Base-by-base conservation (phyloP, 2,888 invertebrate species). In the Dichetophora obliterata region DNA sequence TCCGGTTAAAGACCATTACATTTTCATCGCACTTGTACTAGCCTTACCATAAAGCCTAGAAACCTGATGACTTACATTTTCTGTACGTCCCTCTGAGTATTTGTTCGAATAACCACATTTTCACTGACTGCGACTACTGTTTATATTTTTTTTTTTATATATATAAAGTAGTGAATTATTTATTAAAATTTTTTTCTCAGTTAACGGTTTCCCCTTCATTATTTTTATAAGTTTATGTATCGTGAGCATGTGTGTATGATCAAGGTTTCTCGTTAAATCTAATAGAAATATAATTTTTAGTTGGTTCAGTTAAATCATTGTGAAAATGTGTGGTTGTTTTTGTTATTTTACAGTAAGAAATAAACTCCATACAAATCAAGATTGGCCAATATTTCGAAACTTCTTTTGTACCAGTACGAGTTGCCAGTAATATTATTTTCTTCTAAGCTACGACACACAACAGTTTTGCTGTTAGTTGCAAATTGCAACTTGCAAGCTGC, bases 401-500 rank as follows among this genome's bases (percentile, higher is more conserved):
- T 63, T 61, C n/a, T 61, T 22, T 71, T 72, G 2, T 9, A 57
- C 34, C 16, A 57, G 2, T 9, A 57, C 34, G 16, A 57, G 70
- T 54, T 14, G 27, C 19, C 57, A 59, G 3, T 27, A 57, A 22
- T 19, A 57, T 57, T 57, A 57, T 19, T 57, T 52, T 52, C n/a
- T 54, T 2, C 6, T 54, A 2, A 19, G 2, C 19, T 59, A 14
- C 27, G 19, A 24, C 57, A 59, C 24, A 24, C 2, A 31, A n/a
- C 37, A 16, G 66, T 24, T 66, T 3, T 11, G 31, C 16, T 71
- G 31, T 71, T 31, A 57, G 37, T 71, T 34, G 57, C 37, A 27
- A 57, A 71, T 59, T 71, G 31, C 31, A n/a, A n/a, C n/a, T 61
- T 61, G 61, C 61, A 61, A 43, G 75, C 81, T 80, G 77, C 78